Evolutionary conservation across 2,113 vertebrate species (phyloP), one percentile per base, ranked within the genome.

Genomic region (Rhadina sibilatrix): DNA sequence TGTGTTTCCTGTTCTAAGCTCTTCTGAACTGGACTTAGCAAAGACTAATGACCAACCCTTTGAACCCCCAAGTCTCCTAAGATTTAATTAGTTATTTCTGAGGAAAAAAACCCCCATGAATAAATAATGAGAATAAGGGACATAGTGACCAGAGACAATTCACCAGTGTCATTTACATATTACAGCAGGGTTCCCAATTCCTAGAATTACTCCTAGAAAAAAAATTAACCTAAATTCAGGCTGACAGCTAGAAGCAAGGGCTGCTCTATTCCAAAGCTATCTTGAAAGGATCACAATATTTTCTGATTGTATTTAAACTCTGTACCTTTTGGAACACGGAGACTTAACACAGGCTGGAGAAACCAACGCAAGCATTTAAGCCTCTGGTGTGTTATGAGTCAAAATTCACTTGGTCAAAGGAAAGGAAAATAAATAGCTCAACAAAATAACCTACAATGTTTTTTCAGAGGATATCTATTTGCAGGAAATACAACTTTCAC

Each of bases 41-140:
- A 93, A 94, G 78, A 65, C 93, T 91, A 89, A 93, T 40, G 81
- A 96, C 76, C 90, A 92, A 78, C 68, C 56, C 91, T 78, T 82
- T 77, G 92, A 94, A 94, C 78, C 74, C 57, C 11, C 49, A 77
- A 57, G 47, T 64, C 89, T 93, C 91, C 40, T 77, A 85, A 84
- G 95, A 56, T 89, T 89, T 85, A 88, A 92, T 95, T 76, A 61
- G 27, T 75, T 95, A 96, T 93, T 96, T 94, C 74, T 83, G 81
- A 88, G 49, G 1, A 3, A 7, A 38, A 37, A 37, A 72, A 83
- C 54, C 56, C 8, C 8, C 54, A 87, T 87, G 56, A 97, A 96
- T 92, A 94, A 96, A 97, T 94, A 92, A 96, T 93, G 80, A 92
- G 80, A 93, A 57, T 54, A 83, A 83, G 56, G 56, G 88, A 89